Base-by-base conservation (phyloP, 2,888 invertebrate species). In the Auanema freiburgensis region DNA sequence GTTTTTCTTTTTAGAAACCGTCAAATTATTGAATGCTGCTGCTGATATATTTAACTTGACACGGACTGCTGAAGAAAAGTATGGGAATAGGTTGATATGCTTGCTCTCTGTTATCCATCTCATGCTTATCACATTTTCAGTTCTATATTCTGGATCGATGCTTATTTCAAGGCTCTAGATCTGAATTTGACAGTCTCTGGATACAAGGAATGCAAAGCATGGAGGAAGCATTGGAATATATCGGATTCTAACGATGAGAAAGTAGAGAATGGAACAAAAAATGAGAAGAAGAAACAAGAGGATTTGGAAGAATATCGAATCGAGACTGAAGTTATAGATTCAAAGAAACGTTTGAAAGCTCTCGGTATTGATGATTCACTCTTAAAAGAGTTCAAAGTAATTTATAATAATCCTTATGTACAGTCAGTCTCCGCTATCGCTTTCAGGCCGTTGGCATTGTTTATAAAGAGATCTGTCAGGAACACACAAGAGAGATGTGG, bases 391-490 rank as follows among this genome's bases (percentile, higher is more conserved):
- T 77, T 69, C 56, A 72, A 76, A 60, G 78, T 79, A 43, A 43
- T 43, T 43, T 43, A n/a, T n/a, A n/a, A n/a, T n/a, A n/a, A n/a
- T n/a, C n/a, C n/a, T n/a, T n/a, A 43, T 43, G n/a, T 43, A 43
- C 11, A 43, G 43, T 12, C 11, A 43, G n/a, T n/a, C n/a, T 14
- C 14, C 16, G 8, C 11, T 42, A 67, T 25, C 23, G 33, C 14
- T 65, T 70, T 41, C 55, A 80, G 79, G 77, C 71, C 3, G 69
- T 83, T 42, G 79, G 78, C 2, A 33, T 81, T 11, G 61, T 79
- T 18, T 81, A 72, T 60, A 71, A 71, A 59, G 79, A 80, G 56
- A 71, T 83, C n/a, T 81, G 82, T 44, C 79, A 75, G 0, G 68
- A 75, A 14, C 76, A 79, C 40, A 74, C 70, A 14, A 61, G 79